Evolutionary conservation across 2,797 vertebrate genomes (phyloP).

Genomic region (Esox lucius): DNA sequence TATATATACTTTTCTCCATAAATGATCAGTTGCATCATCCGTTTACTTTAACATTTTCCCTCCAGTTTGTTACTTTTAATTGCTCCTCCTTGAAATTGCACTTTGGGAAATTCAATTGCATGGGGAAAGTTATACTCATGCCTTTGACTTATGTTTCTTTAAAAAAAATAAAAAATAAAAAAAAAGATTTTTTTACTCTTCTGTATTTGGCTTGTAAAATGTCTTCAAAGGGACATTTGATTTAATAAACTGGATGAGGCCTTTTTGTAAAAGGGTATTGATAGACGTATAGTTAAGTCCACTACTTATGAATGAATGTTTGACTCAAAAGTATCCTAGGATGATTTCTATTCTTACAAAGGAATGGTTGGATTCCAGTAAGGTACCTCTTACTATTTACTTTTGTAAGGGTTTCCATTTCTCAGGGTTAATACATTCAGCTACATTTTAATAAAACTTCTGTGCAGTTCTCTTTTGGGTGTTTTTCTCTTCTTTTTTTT

Average conservation of each 20-base stretch:
- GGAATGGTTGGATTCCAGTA: constrained; percentile 38
- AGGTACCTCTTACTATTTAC: constrained; percentile 35
- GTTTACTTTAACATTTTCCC: not conserved
- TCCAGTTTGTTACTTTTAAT: constrained; percentile 20
- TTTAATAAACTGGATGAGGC: not conserved
- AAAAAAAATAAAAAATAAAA: too few relatives aligned
- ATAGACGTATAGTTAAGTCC: constrained; percentile 5
- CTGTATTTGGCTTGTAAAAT: constrained; percentile 21
- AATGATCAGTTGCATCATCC: constrained; percentile 5
- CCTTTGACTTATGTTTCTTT: too few relatives aligned
- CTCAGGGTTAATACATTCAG: not conserved
- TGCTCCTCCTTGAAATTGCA: constrained; percentile 24
- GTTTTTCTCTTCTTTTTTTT: too few relatives aligned
- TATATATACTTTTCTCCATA: constrained; percentile 21
- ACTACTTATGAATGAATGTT: constrained; percentile 21
- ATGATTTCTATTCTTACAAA: constrained; percentile 37
- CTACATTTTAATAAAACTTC: constrained; percentile 19
- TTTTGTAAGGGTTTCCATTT: not conserved
- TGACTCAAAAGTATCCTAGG: constrained; percentile 18
- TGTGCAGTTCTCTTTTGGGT: constrained; percentile 37
- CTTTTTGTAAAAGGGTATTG: not conserved
- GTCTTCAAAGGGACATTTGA: constrained; percentile 12
- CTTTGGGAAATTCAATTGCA: constrained; percentile 27
- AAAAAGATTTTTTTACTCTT: not conserved
- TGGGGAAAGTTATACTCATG: constrained; percentile 24